Evolutionary conservation across 2,113 vertebrate species (phyloP), one percentile per base, ranked within the genome.

Genomic region (Myiozetetes cayanensis): DNA sequence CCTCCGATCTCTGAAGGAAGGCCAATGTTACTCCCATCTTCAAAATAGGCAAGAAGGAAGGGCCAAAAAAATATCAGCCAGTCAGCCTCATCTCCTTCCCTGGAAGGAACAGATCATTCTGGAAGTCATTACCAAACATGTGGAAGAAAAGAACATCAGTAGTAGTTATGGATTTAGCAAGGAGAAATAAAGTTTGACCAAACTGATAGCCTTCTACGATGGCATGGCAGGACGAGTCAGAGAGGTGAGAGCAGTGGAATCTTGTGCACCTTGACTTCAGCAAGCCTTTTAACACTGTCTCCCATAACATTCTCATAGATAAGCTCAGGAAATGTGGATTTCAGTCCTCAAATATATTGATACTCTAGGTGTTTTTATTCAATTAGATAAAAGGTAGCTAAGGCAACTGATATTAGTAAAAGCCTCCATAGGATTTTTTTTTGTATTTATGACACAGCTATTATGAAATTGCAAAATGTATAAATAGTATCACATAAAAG

Each of bases 211-310:
- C 25, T 14, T 76, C 25, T 37, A 11, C 30, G 27, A 27, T 2
- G 25, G 16, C 25, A 37, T 9, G 37, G 10, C 43, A 37, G 50
- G 25, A 37, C 0, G 2, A 10, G 25, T 46, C 31, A 12, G 25
- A 41, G 16, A 43, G 0, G 0, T 25, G 21, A 68, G 22, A 61
- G 22, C 27, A 44, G 14, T 14, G 33, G 7, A 28, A 52, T 27
- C 4, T 14, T 52, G 22, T 33, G 14, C 37, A 18, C 53, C 27
- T 22, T 59, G 46, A 22, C 21, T 21, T 77, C 21, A 22, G 11
- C 49, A n/a, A 44, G 33, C 6, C 5, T 59, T 43, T 59, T 31
- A 21, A 27, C 16, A 22, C 14, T 37, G 13, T 18, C 10, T 50
- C 37, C 37, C 33, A 18, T 50, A 52, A 44, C 2, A 52, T 21